phyloP scores from a whole-genome alignment of 2,797 vertebrate species.

The Alfaro cultratus region DNA sequence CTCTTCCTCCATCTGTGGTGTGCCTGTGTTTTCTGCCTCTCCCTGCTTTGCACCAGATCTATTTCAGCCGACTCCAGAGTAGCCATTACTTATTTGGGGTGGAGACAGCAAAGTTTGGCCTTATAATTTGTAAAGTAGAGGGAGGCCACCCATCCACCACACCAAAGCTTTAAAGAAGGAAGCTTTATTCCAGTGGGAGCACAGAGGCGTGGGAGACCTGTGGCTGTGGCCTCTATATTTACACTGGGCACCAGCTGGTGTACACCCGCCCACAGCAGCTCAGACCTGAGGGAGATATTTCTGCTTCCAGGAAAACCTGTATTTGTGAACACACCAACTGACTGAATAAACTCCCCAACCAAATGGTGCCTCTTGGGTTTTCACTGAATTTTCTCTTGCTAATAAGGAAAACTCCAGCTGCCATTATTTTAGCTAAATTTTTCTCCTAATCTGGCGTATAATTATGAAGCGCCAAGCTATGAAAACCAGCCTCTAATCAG shows the following conservation, averaged over 20 bases:
- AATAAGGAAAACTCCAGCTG: conserved; percentile 12
- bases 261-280: conserved; percentile 56
- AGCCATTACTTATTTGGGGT: conserved; percentile 84
- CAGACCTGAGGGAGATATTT: conserved; percentile 57
- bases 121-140: conserved; percentile 82
- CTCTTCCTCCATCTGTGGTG: conserved; percentile 24
- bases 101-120: conserved; percentile 77
- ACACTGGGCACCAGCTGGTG: conserved; percentile 73
- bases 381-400: conserved; percentile 3
- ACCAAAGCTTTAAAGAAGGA: conserved; percentile 75
- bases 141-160: conserved; percentile 80
- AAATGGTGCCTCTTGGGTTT: conserved; percentile 24
- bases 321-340: conserved; percentile 28
- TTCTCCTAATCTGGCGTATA: conserved; percentile 29
- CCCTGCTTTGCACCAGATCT: conserved; percentile 62
- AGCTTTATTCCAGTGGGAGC: conserved; percentile 66
- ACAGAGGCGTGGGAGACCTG: conserved; percentile 77
- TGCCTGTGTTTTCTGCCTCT: conserved; percentile 39
- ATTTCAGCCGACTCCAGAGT: conserved; percentile 74
- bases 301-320: conserved; percentile 57
- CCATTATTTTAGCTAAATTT: conserved; percentile 13
- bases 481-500: conserved; percentile 60
- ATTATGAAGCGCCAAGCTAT: conserved; percentile 45
- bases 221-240: conserved; percentile 80
- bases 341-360: conserved; percentile 32